Percentiles rank a stretch among this genome's conserved stretches.
Conservation (phyloP, 2,113 vertebrate species). For the Hippoglossus stenolepis region DNA sequence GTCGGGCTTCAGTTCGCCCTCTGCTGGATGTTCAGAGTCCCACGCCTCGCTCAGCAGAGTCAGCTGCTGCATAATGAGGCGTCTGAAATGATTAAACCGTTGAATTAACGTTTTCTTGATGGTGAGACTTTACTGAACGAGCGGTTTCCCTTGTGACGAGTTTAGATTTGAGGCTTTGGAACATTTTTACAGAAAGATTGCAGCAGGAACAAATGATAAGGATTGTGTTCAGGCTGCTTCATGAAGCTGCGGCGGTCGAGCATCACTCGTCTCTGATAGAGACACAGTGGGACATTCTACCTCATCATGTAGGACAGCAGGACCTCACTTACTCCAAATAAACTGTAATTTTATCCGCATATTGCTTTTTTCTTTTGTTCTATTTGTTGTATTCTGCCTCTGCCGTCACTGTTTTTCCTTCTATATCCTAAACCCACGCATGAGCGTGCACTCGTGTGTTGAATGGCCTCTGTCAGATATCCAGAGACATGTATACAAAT, state of each 20-base stretch:
- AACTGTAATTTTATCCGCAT: slow-evolving; percentile 13
- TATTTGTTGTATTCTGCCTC: background rate
- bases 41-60: no score
- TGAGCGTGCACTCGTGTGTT: background rate
- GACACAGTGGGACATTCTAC: slow-evolving; percentile 14
- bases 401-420: background rate
- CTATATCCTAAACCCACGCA: slow-evolving; percentile 49
- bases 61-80: no score
- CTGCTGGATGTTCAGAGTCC: slow-evolving; percentile 34
- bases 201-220: background rate
- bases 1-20: slow-evolving; percentile 57
- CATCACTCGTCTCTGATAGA: background rate
- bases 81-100: no score
- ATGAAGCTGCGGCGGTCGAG: background rate
- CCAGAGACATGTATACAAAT: slow-evolving; percentile 44
- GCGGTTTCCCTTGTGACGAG: no score
- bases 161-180: background rate
- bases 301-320: slow-evolving; percentile 21
- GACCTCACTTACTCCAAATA: slow-evolving; percentile 21
- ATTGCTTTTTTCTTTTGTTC: background rate
- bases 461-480: slow-evolving; percentile 32
- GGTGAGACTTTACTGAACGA: no score
- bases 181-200: background rate
- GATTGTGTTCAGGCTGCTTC: slow-evolving; percentile 2
- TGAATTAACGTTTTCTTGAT: no score